A percentile compares a stretch with the other conserved stretches of the same genome.
These are phyloP conservation scores for Anabacerthia variegaticeps DNA, from an alignment of 2,797 vertebrate species.

Conservation along the genomic window DNA sequence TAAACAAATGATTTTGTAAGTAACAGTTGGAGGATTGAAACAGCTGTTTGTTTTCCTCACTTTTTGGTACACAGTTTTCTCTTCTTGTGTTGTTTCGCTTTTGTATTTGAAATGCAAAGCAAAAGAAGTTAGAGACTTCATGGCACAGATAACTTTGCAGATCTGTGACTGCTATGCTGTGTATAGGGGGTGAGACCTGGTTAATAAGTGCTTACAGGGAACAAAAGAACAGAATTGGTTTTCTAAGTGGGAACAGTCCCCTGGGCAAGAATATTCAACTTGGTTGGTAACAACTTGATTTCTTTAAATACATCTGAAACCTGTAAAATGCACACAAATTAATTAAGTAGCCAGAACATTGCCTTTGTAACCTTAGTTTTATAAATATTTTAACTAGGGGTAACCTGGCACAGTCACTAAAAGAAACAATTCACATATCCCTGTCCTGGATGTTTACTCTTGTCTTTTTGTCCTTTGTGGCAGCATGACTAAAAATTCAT, in stretches of 20 bases:
- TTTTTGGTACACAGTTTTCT: neutral
- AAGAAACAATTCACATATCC: neutral
- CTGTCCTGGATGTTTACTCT: neutral
- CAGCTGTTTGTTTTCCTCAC: neutral
- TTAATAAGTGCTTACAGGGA: rapidly evolving
- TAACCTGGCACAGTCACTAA: neutral
- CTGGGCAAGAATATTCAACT: neutral
- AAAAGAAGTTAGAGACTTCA: neutral
- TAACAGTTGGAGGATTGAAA: neutral
- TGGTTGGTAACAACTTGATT: neutral
- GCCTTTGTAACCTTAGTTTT: neutral
- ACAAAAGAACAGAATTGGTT: neutral
- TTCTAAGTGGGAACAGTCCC: neutral
- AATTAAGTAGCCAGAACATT: neutral
- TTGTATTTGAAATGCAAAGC: neutral
- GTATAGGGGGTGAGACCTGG: neutral
- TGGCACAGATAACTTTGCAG: neutral
- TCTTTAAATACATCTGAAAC: neutral
- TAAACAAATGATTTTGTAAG: neutral
- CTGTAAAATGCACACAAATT: neutral
- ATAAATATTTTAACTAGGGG: neutral
- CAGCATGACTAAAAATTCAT: neutral
- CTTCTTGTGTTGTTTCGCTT: neutral
- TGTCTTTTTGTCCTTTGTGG: neutral
- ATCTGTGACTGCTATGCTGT: neutral